phyloP scores from a whole-genome alignment of 2,113 vertebrate species.

The Tychaedon coryphoeus region DNA sequence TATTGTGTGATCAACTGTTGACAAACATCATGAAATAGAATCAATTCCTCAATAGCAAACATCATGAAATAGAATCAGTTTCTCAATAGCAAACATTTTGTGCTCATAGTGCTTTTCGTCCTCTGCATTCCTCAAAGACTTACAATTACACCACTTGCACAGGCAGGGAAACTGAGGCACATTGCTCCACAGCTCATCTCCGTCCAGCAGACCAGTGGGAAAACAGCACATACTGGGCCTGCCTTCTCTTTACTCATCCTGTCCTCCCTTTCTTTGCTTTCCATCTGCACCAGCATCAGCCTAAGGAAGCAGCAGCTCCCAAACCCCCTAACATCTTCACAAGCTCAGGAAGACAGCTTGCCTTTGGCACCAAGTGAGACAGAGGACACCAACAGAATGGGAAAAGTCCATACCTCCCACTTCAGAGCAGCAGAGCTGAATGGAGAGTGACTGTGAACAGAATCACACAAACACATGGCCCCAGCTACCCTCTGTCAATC shows the following conservation, averaged over 20 bases:
- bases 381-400: neutral
- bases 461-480: neutral
- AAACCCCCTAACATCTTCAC: neutral
- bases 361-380: neutral
- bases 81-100: neutral
- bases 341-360: neutral
- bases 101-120: neutral
- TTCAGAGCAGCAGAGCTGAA: neutral
- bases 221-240: neutral
- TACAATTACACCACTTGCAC: neutral
- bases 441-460: neutral
- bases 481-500: neutral
- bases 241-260: neutral
- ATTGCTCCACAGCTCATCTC: neutral
- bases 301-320: neutral
- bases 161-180: neutral
- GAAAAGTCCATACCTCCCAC: neutral
- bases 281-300: neutral
- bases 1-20: neutral
- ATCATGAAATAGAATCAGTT: neutral
- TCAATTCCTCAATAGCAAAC: neutral
- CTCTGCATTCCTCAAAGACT: neutral
- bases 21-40: conserved; percentile 14
- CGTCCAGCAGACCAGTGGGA: neutral
- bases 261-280: neutral